A percentile compares a stretch with the other conserved stretches of the same genome.
Conservation (phyloP, 2,888 invertebrate genomes). For the Leptura quadrifasciata region DNA sequence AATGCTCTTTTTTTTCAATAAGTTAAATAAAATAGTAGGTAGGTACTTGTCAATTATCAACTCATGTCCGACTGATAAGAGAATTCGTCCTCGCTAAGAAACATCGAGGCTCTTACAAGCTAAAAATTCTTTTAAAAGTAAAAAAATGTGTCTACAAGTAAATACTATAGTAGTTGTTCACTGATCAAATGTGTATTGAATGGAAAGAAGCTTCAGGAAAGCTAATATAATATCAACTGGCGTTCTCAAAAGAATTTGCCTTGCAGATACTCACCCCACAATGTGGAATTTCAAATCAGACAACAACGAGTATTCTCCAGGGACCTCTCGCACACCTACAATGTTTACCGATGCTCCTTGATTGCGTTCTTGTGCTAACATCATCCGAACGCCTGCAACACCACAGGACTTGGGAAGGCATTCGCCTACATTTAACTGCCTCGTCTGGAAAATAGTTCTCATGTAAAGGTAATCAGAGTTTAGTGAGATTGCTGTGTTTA, state of each 20-base stretch:
- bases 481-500: neutral
- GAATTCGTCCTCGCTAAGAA: neutral
- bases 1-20: too few relatives aligned
- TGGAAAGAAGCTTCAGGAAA: neutral
- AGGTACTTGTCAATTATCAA: too few relatives aligned
- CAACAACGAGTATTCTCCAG: conserved; percentile 80
- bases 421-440: conserved; percentile 83
- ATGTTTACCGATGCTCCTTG: conserved; percentile 74
- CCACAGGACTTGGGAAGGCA: conserved; percentile 85
- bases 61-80: too few relatives aligned
- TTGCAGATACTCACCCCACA: conserved; percentile 77
- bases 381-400: conserved; percentile 74
- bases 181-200: neutral
- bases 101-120: neutral
- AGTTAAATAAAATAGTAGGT: too few relatives aligned
- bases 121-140: neutral
- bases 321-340: conserved; percentile 80
- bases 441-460: conserved; percentile 75
- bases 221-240: conserved; percentile 12
- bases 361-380: conserved; percentile 68
- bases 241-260: conserved; percentile 20
- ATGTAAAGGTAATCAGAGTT: neutral
- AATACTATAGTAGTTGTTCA: neutral
- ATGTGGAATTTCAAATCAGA: conserved; percentile 81
- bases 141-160: neutral